Evolutionary conservation across 2,797 vertebrate genomes (phyloP), one percentile per base, ranked within the genome.

Genomic region (Helostoma temminkii): DNA sequence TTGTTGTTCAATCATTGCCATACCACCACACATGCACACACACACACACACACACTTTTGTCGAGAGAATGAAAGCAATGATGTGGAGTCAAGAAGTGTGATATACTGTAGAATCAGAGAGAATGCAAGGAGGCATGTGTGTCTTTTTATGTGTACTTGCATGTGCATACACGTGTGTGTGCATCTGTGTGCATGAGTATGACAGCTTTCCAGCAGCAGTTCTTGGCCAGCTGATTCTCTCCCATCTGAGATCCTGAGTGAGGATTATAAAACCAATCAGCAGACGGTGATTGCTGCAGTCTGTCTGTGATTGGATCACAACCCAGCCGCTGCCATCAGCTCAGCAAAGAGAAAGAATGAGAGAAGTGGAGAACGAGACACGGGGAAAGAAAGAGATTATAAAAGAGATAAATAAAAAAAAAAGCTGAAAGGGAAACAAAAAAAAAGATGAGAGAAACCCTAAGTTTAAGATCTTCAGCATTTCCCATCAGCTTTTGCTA

Each of bases 251-350:
- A 92, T 92, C 88, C 80, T 90, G 88, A 89, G 88, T 70, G 85
- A 87, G 92, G 92, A 93, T 93, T 93, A 92, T 90, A 92, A 91
- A 93, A 90, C 92, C 91, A 91, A 93, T 93, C 92, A 91, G 87
- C 84, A 77, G 78, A 66, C 73, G 59, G 88, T 93, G 92, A 93
- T 92, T 93, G 91, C 89, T 84, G 86, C 89, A 82, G 89, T 86
- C 80, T 67, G 84, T 32, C 78, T 75, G 82, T 88, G 88, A 92
- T 90, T 92, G 91, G 89, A 91, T 91, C 84, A 78, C 78, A 86
- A 81, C 83, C 82, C 62, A 70, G 79, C 66, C 65, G 53, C 78
- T 43, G 81, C 81, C 80, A 59, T 88, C 77, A 61, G 79, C 83
- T 66, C 77, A 12, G 76, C 74, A 65, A 74, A 81, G 71, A 76